Base-by-base conservation (phyloP, 2,888 invertebrate genomes). In the Lithosia quadra region DNA sequence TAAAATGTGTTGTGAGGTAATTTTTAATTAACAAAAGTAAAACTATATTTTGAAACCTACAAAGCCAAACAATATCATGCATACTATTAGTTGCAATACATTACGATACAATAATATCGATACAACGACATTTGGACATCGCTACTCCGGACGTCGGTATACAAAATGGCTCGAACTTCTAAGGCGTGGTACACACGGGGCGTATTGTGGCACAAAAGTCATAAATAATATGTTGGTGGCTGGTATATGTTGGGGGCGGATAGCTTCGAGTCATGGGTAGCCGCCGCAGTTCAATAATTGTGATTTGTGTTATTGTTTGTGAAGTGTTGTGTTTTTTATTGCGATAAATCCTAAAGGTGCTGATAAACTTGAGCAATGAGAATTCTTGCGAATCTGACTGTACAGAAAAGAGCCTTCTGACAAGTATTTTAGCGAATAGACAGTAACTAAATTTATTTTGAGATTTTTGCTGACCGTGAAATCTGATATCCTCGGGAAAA, bases 161-260 rank as follows among this genome's bases (percentile, higher is more conserved):
- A 24, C 56, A 15, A 24, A 24, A 24, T 28, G 56, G 24, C 28
- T 49, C 49, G 49, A 49, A 49, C 24, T 24, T 56, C 56, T 56
- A 56, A 56, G 56, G 56, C 56, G 56, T 24, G 56, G 24, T 56
- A 56, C 24, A 56, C 28, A 56, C 24, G 22, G 56, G 56, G 56
- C 28, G 56, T 56, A 56, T 56, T 56, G 56, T 56, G 56, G 24
- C 24, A 28, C 24, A 56, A 56, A 56, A 24, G 4, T 24, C 15
- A 24, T 56, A 56, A 56, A 56, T 56, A 56, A 56, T 56, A 24
- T 56, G 24, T 56, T 28, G 56, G 13, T 28, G 24, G 56, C 9
- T n/a, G 24, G 56, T 24, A 24, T 56, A 56, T 55, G 21, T 21
- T 56, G 28, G 15, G 56, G 22, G 24, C 56, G 49, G 49, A n/a